Conservation (phyloP, 2,113 vertebrate genomes). For the Chaetodon trifascialis region DNA sequence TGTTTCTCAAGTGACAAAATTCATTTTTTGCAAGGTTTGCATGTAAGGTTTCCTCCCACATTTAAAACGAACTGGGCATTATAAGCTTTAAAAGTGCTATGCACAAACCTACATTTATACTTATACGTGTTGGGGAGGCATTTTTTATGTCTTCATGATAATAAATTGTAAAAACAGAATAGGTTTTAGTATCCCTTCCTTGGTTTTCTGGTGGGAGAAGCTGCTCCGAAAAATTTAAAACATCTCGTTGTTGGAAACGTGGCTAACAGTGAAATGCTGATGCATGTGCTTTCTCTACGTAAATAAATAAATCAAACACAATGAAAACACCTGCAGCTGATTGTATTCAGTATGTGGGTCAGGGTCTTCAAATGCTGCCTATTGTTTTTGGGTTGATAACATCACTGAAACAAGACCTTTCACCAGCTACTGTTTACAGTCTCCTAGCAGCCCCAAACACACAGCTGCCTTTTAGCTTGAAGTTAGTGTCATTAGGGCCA, state of each 20-base stretch:
- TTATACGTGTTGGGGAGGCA: no score
- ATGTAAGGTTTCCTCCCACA: background rate
- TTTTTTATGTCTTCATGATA: no score
- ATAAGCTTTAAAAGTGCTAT: background rate
- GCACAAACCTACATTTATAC: no score
- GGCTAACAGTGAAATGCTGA: background rate
- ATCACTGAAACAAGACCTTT: conserved; percentile 2
- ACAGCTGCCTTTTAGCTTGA: background rate
- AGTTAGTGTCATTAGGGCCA: background rate
- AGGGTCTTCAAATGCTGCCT: background rate
- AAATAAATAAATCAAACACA: background rate
- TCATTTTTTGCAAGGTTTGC: background rate
- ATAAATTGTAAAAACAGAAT: no score
- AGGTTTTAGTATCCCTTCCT: no score
- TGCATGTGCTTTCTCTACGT: background rate
- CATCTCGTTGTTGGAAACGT: no score
- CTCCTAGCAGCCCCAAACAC: background rate
- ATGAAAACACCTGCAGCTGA: background rate
- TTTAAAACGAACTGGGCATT: background rate
- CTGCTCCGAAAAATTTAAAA: no score
- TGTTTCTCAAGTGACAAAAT: background rate
- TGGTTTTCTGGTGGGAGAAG: no score
- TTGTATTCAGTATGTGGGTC: background rate
- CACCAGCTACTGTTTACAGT: background rate
- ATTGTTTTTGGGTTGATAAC: background rate